Evolutionary conservation across 2,797 vertebrate genomes (phyloP).

Genomic region (Dendrocincla fuliginosa): DNA sequence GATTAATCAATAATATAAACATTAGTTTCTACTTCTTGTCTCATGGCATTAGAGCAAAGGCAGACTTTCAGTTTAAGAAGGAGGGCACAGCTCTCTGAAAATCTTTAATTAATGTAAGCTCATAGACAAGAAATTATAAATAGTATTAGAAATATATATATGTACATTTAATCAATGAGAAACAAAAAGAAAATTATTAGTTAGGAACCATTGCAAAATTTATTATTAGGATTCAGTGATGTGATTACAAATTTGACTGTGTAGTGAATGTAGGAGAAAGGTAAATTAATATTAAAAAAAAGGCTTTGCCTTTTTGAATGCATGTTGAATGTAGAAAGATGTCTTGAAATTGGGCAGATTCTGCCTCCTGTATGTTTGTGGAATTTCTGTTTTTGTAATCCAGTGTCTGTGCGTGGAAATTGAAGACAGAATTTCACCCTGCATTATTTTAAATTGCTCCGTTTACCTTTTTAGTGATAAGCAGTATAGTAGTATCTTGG

Average conservation of each 20-base stretch:
- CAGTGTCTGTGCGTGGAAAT: not conserved
- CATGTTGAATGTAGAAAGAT: not conserved
- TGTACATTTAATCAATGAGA: not conserved
- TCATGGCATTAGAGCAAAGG: not conserved
- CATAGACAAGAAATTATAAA: not conserved
- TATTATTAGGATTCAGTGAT: not conserved
- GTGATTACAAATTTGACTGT: not conserved
- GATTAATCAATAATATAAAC: conserved; percentile 62
- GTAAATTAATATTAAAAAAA: not conserved
- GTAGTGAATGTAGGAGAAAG: not conserved
- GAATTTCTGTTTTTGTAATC: not conserved
- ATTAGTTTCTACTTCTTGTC: conserved; percentile 28
- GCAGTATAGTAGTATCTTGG: not conserved
- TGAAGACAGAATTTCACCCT: not conserved
- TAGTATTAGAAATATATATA: not conserved
- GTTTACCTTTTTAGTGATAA: not conserved
- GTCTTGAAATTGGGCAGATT: not conserved
- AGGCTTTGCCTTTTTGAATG: not conserved
- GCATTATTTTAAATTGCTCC: not conserved
- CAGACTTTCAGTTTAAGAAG: not conserved
- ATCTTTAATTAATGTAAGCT: not conserved
- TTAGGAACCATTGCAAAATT: not conserved
- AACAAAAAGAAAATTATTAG: not conserved
- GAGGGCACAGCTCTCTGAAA: not conserved
- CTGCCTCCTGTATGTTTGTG: not conserved